phyloP scores from a whole-genome alignment of 2,113 vertebrate species.

The Corythaixoides concolor region DNA sequence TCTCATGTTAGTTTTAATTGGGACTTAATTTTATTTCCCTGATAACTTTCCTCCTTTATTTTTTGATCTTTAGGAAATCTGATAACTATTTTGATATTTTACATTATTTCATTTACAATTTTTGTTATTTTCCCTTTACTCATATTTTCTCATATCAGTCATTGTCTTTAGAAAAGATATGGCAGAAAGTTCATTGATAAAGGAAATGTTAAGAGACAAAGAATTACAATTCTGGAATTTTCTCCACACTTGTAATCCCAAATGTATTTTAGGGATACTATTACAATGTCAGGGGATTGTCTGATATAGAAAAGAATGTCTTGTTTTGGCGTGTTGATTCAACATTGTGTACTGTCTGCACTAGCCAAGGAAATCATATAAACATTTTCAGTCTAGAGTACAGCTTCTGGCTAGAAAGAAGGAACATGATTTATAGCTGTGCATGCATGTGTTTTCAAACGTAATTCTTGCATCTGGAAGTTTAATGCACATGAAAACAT shows the following conservation, averaged over 20 bases:
- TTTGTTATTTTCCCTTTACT: slow-evolving; percentile 58
- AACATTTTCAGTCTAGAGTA: neutral
- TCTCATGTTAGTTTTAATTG: slow-evolving; percentile 70
- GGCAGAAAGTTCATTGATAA: neutral
- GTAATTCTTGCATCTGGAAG: neutral
- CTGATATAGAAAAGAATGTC: neutral
- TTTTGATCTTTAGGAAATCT: slow-evolving; percentile 60
- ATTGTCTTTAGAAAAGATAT: slow-evolving; percentile 24
- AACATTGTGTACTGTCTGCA: neutral
- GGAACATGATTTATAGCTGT: neutral
- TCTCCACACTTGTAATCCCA: neutral
- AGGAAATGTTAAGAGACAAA: neutral
- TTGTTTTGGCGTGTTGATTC: slow-evolving; percentile 1
- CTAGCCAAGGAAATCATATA: slow-evolving; percentile 16
- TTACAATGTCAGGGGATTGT: neutral
- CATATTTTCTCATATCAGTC: slow-evolving; percentile 56
- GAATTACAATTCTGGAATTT: neutral
- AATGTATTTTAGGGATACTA: neutral
- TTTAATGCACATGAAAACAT: neutral
- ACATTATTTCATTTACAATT: slow-evolving; percentile 64
- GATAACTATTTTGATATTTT: slow-evolving; percentile 66
- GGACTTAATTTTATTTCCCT: slow-evolving; percentile 66
- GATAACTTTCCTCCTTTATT: slow-evolving; percentile 77
- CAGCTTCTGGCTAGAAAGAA: neutral
- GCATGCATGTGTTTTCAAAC: neutral